phyloP scores from a whole-genome alignment of 2,113 vertebrate species.

The Silurus asotus region DNA sequence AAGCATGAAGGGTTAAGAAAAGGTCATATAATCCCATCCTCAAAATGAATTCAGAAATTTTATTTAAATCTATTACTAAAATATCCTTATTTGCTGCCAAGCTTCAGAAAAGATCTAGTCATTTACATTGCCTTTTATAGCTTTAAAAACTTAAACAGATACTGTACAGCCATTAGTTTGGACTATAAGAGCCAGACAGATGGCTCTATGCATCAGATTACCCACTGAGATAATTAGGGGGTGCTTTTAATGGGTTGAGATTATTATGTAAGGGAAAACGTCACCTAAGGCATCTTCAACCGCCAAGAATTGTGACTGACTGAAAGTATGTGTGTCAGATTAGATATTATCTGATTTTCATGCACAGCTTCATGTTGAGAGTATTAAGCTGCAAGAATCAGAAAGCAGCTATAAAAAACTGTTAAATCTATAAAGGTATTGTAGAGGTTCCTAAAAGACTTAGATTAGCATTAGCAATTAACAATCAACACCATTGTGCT shows the following conservation, averaged over 20 bases:
- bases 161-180: background rate
- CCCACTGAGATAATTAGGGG: background rate
- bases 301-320: background rate
- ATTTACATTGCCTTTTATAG: background rate
- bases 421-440: background rate
- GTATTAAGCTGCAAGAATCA: background rate
- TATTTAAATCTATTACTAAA: background rate
- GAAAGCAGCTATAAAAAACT: background rate
- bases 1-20: background rate
- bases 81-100: background rate
- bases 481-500: background rate
- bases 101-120: background rate
- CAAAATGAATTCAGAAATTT: background rate
- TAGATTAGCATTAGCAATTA: background rate
- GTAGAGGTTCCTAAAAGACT: background rate
- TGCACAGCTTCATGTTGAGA: background rate
- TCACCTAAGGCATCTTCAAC: background rate
- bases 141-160: background rate
- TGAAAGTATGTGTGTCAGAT: background rate
- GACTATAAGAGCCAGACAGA: constrained; percentile 5
- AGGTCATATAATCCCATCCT: background rate
- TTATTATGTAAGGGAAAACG: constrained; percentile 3
- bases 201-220: constrained; percentile 5
- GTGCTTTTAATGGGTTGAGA: constrained; percentile 8
- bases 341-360: background rate